Conservation (phyloP, 64 coral and sea anemone genomes). For the Hydrozoanthus tunicans region DNA sequence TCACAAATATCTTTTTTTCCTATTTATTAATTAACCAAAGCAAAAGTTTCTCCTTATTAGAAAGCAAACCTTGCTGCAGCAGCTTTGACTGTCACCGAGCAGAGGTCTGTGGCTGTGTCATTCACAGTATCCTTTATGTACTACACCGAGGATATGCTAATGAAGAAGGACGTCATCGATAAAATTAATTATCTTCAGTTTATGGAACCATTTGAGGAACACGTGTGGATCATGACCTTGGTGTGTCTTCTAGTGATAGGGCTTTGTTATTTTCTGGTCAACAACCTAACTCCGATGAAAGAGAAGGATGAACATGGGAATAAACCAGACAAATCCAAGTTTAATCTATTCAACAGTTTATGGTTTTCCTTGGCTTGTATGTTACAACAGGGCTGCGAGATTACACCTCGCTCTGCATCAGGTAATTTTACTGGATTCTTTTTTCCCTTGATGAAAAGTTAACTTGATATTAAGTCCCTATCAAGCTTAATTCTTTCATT, state of each 20-base stretch:
- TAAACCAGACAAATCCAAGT: conserved; percentile 29
- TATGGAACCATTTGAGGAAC: conserved; percentile 62
- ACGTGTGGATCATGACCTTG: conserved; percentile 62
- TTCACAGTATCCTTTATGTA: conserved; percentile 71
- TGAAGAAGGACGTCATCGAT: conserved; percentile 7
- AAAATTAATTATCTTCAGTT: conserved; percentile 59
- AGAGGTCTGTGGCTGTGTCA: conserved; percentile 55
- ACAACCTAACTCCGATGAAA: conserved; percentile 59
- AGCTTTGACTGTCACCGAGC: conserved; percentile 55
- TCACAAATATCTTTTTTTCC: not conserved
- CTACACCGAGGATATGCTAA: conserved; percentile 69
- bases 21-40: not conserved
- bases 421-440: conserved; percentile 1
- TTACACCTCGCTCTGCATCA: conserved; percentile 60
- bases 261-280: conserved; percentile 57
- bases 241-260: conserved; percentile 49
- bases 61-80: conserved; percentile 59
- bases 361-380: conserved; percentile 86
- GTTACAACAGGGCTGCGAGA: conserved; percentile 73
- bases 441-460: not conserved
- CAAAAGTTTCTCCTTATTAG: not conserved
- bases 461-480: no score
- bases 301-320: conserved; percentile 54
- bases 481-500: no score
- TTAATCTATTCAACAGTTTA: conserved; percentile 70